These are phyloP conservation scores for Falco naumanni DNA, from an alignment of 2,797 vertebrate species.

Conservation along the genomic window DNA sequence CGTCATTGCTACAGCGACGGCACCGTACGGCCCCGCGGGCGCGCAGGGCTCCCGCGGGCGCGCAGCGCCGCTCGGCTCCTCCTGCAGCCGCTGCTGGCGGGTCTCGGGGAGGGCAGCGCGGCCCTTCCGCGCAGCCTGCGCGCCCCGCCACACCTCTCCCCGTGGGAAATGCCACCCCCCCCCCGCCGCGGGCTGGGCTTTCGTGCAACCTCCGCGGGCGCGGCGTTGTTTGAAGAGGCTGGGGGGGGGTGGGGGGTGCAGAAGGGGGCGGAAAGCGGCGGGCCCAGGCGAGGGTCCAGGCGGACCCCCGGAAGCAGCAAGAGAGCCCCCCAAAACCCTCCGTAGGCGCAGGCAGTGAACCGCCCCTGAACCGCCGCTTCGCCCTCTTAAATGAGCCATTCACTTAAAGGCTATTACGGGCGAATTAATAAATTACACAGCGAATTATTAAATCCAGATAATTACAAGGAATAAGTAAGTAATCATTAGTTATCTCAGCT, in stretches of 20 bases:
- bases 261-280: neutral
- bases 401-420: slow-evolving; percentile 94
- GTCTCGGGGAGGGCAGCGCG: neutral
- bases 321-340: slow-evolving; percentile 39
- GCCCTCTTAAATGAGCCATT: slow-evolving; percentile 86
- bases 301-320: slow-evolving; percentile 53
- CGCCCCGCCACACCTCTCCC: neutral
- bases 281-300: neutral
- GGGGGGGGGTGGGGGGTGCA: fast-evolving
- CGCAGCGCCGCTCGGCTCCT: neutral
- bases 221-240: neutral
- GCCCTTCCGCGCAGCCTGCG: neutral
- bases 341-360: slow-evolving; percentile 81
- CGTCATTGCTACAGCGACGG: neutral
- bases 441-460: slow-evolving; percentile 99
- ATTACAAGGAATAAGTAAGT: slow-evolving; percentile 98
- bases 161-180: neutral
- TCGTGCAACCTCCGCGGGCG: neutral
- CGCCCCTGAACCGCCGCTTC: slow-evolving; percentile 67
- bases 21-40: neutral
- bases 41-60: neutral
- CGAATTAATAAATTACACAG: slow-evolving; percentile 99
- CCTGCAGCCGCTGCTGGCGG: neutral
- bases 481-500: slow-evolving; percentile 99
- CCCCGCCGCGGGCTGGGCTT: neutral